Evolutionary conservation across 2,113 vertebrate genomes (phyloP), one percentile per base, ranked within the genome.

Genomic region (Sylvia atricapilla): DNA sequence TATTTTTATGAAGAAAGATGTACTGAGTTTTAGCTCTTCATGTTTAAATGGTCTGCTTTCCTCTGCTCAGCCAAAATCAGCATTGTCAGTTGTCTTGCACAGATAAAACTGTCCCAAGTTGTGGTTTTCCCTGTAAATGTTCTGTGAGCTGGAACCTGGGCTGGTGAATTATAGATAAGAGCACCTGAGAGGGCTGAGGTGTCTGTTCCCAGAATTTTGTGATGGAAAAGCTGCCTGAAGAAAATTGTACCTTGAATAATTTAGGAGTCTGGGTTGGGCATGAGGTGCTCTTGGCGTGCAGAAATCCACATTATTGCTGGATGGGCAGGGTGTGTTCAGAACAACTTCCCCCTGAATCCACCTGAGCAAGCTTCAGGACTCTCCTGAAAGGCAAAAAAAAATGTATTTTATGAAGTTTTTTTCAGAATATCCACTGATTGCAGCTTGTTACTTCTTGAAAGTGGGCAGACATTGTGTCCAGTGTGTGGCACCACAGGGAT

Each of bases 191-290:
- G 91, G 88, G 22, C 62, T 59, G 75, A 95, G 81, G 74, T 95
- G 82, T 64, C 83, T 56, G 55, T 92, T 96, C 93, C 73, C n/a
- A 75, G 88, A 78, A 85, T 87, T 89, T 68, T 66, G 23, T 64
- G 33, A 86, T 87, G 84, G 95, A 96, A 96, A 81, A 67, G 52
- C 62, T 90, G 70, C 89, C 69, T 63, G 68, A 56, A 89, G 84
- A 92, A 96, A 90, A 94, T 86, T 25, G 64, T 64, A 53, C 74
- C 74, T 68, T 84, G 53, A 96, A 88, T 94, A 91, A 95, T 96
- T 91, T 20, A 94, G 66, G 66, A 70, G 78, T 25, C 70, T 95
- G 47, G 66, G 33, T 28, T 69, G 73, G 60, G 58, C 18, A 8
- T 33, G 89, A 75, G 63, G 55, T 68, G 84, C 43, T 59, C 78